Evolutionary conservation across 2,888 invertebrate genomes (phyloP), one percentile per base, ranked within the genome.

Genomic region (Eupithecia pulchellata): DNA sequence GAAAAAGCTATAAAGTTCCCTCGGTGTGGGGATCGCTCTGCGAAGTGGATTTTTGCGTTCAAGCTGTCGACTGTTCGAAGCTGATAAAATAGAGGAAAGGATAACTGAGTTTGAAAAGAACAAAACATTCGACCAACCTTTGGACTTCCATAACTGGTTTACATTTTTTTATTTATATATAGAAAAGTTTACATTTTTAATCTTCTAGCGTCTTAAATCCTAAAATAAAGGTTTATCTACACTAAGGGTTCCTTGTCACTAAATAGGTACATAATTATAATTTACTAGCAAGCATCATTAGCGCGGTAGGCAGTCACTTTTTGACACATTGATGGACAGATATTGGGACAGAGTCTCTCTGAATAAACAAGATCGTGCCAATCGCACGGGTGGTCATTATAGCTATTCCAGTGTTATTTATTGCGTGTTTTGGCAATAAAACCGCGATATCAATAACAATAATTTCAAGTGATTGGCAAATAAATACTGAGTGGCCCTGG

Each of bases 391-490:
- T 62, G 69, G 71, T 75, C 71, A 34, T 69, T 71, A 60, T 47
- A 65, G 68, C 70, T 70, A 69, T 74, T 75, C 57, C 74, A 68
- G 70, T 39, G 55, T 71, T 75, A 74, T 76, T 75, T 75, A 77
- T 75, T 66, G 68, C 69, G 62, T 72, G 73, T 75, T 76, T 75
- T 63, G 64, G 72, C 66, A 74, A 75, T 78, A 78, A 78, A 73
- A 75, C 64, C 66, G 69, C 73, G 69, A 78, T 75, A 78, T 71
- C 75, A 77, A 75, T 77, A 78, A 74, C 75, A 72, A 72, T 77
- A 61, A 75, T 75, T 75, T 76, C 71, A 71, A 69, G 73, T 75
- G 76, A 75, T 75, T 78, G 75, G 69, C 70, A 72, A 64, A 66
- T 65, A 73, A 57, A 60, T 60, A 61, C 61, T 6, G 34, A n/a